Conservation (phyloP, 2,113 vertebrate genomes). For the Sturnira hondurensis region DNA sequence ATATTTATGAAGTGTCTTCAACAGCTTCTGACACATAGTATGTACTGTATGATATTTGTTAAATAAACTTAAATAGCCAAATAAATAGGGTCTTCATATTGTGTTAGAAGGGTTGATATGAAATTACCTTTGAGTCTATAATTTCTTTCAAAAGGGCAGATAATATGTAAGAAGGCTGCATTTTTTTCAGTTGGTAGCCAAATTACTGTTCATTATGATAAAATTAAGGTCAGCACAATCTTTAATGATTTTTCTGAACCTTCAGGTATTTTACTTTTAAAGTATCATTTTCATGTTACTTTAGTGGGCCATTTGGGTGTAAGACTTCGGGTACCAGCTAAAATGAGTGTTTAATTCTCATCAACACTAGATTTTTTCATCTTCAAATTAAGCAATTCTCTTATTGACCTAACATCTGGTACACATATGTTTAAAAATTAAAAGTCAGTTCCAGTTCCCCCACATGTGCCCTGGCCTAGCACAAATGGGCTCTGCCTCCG, state of each 20-base stretch:
- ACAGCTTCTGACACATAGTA: neutral
- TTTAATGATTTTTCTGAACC: neutral
- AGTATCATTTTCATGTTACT: neutral
- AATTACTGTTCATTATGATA: neutral
- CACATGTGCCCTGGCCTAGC: neutral
- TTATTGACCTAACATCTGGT: neutral
- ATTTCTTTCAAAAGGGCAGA: neutral
- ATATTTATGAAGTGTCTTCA: neutral
- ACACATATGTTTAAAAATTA: neutral
- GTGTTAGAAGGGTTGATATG: neutral
- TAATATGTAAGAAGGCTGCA: neutral
- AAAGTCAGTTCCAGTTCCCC: neutral
- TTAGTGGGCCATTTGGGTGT: neutral
- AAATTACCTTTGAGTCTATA: neutral
- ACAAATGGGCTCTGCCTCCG: neutral
- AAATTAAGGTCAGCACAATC: neutral
- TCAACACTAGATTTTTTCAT: neutral
- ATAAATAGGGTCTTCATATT: neutral
- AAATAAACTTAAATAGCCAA: neutral
- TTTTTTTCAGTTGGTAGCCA: neutral
- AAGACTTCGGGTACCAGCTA: neutral
- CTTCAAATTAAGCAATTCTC: neutral
- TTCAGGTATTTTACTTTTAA: neutral
- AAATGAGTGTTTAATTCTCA: neutral
- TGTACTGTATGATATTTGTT: neutral